phyloP scores from a whole-genome alignment of 2,113 vertebrate genomes.

The Coregonus clupeaformis region DNA sequence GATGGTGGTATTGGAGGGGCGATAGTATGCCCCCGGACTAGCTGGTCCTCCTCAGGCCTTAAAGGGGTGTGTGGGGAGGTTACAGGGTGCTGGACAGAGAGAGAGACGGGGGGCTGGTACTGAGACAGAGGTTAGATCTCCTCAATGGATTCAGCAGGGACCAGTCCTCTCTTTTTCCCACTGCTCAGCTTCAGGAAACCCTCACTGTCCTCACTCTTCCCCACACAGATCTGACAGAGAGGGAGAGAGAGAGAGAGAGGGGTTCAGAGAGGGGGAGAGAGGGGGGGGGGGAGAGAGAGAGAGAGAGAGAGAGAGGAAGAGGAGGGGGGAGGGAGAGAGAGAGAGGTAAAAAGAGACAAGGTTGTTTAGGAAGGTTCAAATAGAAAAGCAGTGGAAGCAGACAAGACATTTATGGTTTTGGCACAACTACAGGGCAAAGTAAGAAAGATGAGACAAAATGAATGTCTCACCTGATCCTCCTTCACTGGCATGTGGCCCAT shows the following conservation, averaged over 20 bases:
- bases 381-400: not conserved
- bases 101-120: not conserved
- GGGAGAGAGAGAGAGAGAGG: not conserved
- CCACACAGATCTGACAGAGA: constrained; percentile 82
- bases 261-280: too few relatives aligned
- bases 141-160: constrained; percentile 81
- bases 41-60: too few relatives aligned
- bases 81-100: not conserved
- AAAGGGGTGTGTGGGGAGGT: not conserved
- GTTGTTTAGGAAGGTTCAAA: not conserved
- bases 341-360: not conserved
- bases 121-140: constrained; percentile 75
- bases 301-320: too few relatives aligned
- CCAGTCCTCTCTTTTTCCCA: constrained; percentile 87
- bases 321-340: not conserved
- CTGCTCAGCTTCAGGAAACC: constrained; percentile 85
- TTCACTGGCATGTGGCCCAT: constrained; percentile 85
- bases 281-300: not conserved
- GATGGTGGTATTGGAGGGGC: too few relatives aligned
- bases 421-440: not conserved
- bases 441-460: not conserved
- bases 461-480: constrained; percentile 81
- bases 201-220: constrained; percentile 78
- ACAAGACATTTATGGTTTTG: not conserved
- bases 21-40: not conserved